Evolutionary conservation across 1,140 invertebrate genomes (phyloP), one percentile per base, ranked within the genome.

Genomic region (Aradophagus sp.): DNA sequence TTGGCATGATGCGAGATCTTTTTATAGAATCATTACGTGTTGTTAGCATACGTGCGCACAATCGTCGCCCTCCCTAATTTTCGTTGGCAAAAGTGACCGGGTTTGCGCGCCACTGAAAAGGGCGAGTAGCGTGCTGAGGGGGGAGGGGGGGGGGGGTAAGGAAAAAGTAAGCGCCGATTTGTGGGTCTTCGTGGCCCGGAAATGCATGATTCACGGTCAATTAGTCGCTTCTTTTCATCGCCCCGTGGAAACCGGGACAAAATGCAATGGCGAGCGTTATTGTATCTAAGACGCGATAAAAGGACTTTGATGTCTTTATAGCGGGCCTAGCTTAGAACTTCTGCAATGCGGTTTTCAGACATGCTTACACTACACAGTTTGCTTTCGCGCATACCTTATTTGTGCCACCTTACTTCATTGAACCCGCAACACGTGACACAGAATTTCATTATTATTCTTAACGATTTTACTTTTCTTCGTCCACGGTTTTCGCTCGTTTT

Each of bases 301-400:
- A 69, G 66, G 56, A 36, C 50, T 69, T 69, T 69, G 66, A 69
- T 62, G 56, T 61, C 66, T 69, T 69, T 69, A 69, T 62, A 56
- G 48, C 50, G 23, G 29, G 53, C 10, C 26, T 59, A 31, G 50
- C 56, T 69, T 69, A 69, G 56, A 69, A 69, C 66, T 68, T 61
- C 65, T 69, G 66, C 66, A 69, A 47, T 69, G 66, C 66, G 66
- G 66, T 62, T 62, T 69, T 69, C 44, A 61, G 45, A 38, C 56
- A 31, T 19, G 29, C 55, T 48, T 42, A 23, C 42, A 50, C 29
- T 32, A 20, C 39, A 36, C 14, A 62, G 56, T 62, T 69, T 56
- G 66, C 66, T 17, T 61, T 55, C 55, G 65, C 50, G 58, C 66
- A 52, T 69, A 69, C 42, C 65, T 58, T 41, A 41, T 68, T 68